Conservation (phyloP, 2,888 invertebrate species). For the Eucera pruinosa region DNA sequence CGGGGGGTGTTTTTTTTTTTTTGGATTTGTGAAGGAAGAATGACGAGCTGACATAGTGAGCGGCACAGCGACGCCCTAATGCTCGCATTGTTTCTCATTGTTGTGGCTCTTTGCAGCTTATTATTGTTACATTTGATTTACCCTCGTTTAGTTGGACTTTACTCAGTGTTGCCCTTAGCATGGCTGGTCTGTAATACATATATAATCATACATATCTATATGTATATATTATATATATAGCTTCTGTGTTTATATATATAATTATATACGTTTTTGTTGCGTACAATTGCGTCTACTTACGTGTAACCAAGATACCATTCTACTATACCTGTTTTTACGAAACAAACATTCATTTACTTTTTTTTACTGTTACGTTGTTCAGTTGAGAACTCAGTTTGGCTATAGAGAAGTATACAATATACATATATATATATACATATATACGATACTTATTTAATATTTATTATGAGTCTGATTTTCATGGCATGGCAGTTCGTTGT, state of each 20-base stretch:
- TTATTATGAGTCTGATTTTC: conserved; percentile 66
- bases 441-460: conserved; percentile 44
- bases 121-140: conserved; percentile 78
- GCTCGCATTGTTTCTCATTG: conserved; percentile 85
- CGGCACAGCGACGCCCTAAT: conserved; percentile 78
- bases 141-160: conserved; percentile 75
- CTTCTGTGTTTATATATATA: conserved; percentile 62
- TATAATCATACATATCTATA: conserved; percentile 62
- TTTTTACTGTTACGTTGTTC: conserved; percentile 22
- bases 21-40: too few species aligned
- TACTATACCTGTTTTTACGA: conserved; percentile 32
- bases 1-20: too few species aligned
- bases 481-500: conserved; percentile 81
- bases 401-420: conserved; percentile 56
- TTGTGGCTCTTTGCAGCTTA: conserved; percentile 85
- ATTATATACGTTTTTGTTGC: conserved; percentile 47
- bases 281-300: conserved; percentile 50
- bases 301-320: conserved; percentile 55
- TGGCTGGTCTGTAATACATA: conserved; percentile 80
- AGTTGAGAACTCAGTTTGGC: conserved; percentile 64
- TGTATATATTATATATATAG: conserved; percentile 52
- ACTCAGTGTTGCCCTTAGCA: conserved; percentile 84
- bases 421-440: conserved; percentile 23
- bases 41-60: conserved; percentile 78
- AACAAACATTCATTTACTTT: conserved; percentile 10